Evolutionary conservation across 2,797 vertebrate genomes (phyloP).

Genomic region (Lacerta viridis): DNA sequence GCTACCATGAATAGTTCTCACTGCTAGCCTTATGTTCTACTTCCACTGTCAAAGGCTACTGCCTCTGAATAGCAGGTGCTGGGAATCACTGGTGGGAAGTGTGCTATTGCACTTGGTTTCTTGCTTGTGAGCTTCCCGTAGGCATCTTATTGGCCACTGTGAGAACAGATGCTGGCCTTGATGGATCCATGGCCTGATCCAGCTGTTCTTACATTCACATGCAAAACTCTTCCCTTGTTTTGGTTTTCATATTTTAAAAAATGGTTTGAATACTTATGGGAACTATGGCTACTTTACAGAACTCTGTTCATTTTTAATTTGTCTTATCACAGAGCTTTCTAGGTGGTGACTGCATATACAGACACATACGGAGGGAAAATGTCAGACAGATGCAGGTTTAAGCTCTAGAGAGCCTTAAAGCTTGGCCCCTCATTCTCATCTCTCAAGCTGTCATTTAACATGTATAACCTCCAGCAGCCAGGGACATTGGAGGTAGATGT

Average conservation of each 20-base stretch:
- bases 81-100: too few species aligned
- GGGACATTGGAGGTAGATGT: conserved; percentile 1
- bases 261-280: not conserved
- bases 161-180: too few species aligned
- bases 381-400: conserved; percentile 18
- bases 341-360: not conserved
- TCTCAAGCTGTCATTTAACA: conserved; percentile 17
- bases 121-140: too few species aligned
- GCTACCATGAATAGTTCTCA: too few species aligned
- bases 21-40: too few species aligned
- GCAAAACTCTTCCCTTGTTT: not conserved
- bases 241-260: not conserved
- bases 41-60: too few species aligned
- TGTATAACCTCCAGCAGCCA: conserved; percentile 14
- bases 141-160: too few species aligned
- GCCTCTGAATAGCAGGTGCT: too few species aligned
- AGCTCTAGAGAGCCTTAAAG: conserved; percentile 6
- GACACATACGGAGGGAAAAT: not conserved
- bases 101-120: too few species aligned
- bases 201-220: too few species aligned
- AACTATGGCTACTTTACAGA: not conserved
- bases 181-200: too few species aligned
- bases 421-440: not conserved
- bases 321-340: not conserved
- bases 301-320: conserved; percentile 12